These are phyloP conservation scores for Menura novaehollandiae DNA, from an alignment of 2,113 vertebrate species.

Conservation along the genomic window DNA sequence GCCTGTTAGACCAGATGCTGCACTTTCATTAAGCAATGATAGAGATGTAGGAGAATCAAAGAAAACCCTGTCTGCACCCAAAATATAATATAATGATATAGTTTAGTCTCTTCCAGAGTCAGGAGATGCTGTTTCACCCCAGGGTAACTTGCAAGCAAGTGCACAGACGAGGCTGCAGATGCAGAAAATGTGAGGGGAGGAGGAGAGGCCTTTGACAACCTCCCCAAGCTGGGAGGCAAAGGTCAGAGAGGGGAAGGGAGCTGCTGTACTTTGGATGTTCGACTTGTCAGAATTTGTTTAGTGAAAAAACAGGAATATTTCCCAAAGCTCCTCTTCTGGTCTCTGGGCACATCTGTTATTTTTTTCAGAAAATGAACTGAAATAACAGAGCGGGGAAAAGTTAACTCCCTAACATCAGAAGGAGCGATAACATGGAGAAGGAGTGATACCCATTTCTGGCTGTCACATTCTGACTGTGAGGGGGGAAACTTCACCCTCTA, in stretches of 20 bases:
- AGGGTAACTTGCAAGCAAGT: background rate
- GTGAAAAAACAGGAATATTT: conserved; percentile 22
- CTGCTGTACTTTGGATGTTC: background rate
- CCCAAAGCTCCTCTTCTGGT: conserved; percentile 14
- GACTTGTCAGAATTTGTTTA: conserved; percentile 32
- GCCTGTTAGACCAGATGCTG: background rate
- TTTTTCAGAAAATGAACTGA: background rate
- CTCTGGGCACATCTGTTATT: background rate
- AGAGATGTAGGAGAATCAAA: background rate
- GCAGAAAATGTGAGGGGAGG: background rate
- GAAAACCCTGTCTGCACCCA: background rate
- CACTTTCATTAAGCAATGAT: background rate
- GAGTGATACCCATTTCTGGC: background rate
- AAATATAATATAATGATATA: background rate
- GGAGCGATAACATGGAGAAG: background rate
- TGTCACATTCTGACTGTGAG: background rate
- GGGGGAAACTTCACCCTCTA: background rate
- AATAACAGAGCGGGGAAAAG: background rate
- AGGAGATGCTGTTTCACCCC: background rate
- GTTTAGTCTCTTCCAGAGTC: background rate
- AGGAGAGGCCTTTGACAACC: conserved; percentile 7
- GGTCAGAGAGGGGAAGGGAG: conserved; percentile 19
- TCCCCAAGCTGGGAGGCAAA: background rate
- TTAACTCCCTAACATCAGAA: background rate
- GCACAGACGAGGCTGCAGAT: background rate